These are phyloP conservation scores for Folsomia candida DNA, from an alignment of 2,888 invertebrate genomes.

Conservation along the genomic window DNA sequence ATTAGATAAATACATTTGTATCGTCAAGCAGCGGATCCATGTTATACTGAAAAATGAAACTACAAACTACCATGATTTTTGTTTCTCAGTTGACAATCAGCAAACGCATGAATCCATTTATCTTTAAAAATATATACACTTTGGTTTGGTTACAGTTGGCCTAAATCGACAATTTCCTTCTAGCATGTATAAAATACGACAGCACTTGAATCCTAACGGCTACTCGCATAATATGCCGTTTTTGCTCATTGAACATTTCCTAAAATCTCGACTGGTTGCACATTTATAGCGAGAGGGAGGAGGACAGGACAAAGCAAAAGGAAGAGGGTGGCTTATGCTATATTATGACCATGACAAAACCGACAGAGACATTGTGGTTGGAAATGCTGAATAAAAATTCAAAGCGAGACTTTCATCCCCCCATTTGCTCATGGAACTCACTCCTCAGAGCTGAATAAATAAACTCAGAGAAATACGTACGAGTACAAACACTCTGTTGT, in stretches of 20 bases:
- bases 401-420: not conserved
- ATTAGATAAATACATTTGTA: too few relatives aligned
- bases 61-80: too few relatives aligned
- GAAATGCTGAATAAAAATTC: conserved; percentile 20
- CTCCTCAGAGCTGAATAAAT: too few relatives aligned
- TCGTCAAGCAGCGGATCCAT: too few relatives aligned
- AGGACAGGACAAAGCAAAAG: not conserved
- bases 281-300: not conserved
- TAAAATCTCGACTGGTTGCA: not conserved
- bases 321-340: not conserved
- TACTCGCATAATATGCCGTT: not conserved
- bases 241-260: conserved; percentile 5
- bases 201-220: conserved; percentile 8
- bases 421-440: not conserved
- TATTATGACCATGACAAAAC: not conserved
- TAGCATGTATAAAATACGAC: not conserved
- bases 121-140: too few relatives aligned
- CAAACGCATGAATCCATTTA: too few relatives aligned
- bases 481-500: too few relatives aligned
- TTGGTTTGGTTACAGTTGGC: not conserved
- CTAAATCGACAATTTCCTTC: not conserved
- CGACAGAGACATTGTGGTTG: not conserved
- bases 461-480: too few relatives aligned
- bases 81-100: too few relatives aligned
- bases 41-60: too few relatives aligned